Percentiles rank a stretch among this genome's conserved stretches.
Conservation (phyloP, 2,888 invertebrate genomes). For the Ormia ochracea region DNA sequence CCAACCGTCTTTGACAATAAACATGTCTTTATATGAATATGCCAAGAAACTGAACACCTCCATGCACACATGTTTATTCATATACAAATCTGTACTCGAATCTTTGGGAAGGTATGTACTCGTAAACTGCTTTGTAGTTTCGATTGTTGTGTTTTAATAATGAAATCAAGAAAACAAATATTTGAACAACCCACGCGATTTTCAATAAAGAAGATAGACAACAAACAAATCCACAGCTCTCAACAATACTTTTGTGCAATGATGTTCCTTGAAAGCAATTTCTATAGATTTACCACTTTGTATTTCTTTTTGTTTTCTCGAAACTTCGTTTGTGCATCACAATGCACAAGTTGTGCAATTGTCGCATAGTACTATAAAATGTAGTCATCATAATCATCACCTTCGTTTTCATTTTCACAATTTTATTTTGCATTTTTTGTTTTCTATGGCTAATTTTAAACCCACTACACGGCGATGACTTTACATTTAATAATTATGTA, state of each 20-base stretch:
- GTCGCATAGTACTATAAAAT: slow-evolving; percentile 41
- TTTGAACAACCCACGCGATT: slow-evolving; percentile 58
- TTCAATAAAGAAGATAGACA: slow-evolving; percentile 43
- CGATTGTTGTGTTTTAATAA: slow-evolving; percentile 44
- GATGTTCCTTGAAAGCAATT: slow-evolving; percentile 18
- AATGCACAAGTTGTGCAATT: slow-evolving; percentile 50
- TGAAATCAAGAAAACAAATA: slow-evolving; percentile 54
- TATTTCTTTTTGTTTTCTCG: slow-evolving; percentile 17
- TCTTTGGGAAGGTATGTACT: slow-evolving; percentile 26
- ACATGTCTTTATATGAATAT: too few relatives aligned
- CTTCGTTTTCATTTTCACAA: slow-evolving; percentile 23
- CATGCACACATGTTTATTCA: background rate
- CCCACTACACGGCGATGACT: slow-evolving; percentile 20
- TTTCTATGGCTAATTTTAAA: slow-evolving; percentile 4
- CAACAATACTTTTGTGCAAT: slow-evolving; percentile 36
- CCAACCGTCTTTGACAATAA: too few relatives aligned
- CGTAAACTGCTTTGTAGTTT: slow-evolving; percentile 46
- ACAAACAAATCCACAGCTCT: slow-evolving; percentile 18
- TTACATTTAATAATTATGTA: slow-evolving; percentile 28
- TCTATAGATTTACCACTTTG: slow-evolving; percentile 24
- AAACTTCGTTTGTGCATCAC: slow-evolving; percentile 25
- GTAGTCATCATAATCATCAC: slow-evolving; percentile 36
- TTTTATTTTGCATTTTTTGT: background rate
- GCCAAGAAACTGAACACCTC: too few relatives aligned
- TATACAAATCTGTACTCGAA: background rate